These are phyloP conservation scores for Bergia sp. DNA, from an alignment of 92 coral and sea anemone genomes.

Conservation along the genomic window DNA sequence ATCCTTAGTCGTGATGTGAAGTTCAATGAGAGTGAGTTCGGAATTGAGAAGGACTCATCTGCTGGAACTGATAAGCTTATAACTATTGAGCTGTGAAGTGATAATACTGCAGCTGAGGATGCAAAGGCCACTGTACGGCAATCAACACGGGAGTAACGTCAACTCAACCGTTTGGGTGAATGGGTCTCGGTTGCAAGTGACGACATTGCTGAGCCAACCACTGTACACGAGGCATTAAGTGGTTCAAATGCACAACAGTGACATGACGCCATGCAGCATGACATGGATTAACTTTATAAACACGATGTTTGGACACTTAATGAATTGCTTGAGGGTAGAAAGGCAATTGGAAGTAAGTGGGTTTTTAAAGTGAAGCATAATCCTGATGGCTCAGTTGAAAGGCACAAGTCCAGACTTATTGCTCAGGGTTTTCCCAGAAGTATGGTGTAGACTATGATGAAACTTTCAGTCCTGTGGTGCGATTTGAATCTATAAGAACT, in stretches of 20 bases:
- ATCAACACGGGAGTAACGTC: constrained; percentile 58
- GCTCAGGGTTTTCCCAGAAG: constrained; percentile 74
- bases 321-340: constrained; percentile 57
- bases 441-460: constrained; percentile 71
- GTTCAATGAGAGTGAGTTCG: constrained; percentile 53
- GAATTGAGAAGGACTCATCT: constrained; percentile 42
- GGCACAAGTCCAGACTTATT: constrained; percentile 67
- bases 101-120: constrained; percentile 45
- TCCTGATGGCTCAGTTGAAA: constrained; percentile 70
- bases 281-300: constrained; percentile 54
- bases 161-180: constrained; percentile 60
- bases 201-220: constrained; percentile 54
- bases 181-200: constrained; percentile 59
- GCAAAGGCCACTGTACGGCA: constrained; percentile 36
- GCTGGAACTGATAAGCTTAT: constrained; percentile 47
- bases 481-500: constrained; percentile 59
- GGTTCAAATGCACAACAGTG: constrained; percentile 54
- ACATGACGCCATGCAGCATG: constrained; percentile 61
- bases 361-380: constrained; percentile 63
- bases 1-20: constrained; percentile 60
- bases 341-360: constrained; percentile 67
- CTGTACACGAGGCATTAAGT: constrained; percentile 57
- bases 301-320: constrained; percentile 59
- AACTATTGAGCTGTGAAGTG: constrained; percentile 51
- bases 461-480: constrained; percentile 63